These are phyloP conservation scores for Platysternon megacephalum DNA, from an alignment of 2,113 vertebrate species.

Conservation along the genomic window DNA sequence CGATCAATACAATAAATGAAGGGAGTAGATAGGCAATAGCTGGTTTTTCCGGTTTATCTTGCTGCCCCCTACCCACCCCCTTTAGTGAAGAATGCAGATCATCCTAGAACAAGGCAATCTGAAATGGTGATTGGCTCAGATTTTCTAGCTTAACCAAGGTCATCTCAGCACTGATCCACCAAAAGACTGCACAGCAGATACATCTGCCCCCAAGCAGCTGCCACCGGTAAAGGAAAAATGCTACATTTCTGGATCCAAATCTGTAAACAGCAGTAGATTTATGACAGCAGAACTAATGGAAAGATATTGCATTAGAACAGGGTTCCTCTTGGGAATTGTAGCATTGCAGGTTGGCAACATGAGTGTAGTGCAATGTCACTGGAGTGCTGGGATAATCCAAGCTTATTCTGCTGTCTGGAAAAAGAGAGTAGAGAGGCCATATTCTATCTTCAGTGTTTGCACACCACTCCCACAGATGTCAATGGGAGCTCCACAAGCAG, in stretches of 20 bases:
- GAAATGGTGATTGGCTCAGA: neutral
- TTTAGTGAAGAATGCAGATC: conserved; percentile 43
- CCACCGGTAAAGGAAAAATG: neutral
- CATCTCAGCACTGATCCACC: neutral
- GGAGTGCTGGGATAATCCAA: neutral
- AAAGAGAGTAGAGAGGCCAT: neutral
- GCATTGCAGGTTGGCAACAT: accelerated
- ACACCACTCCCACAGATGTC: conserved; percentile 14
- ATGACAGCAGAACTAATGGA: neutral
- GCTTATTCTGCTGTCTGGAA: neutral
- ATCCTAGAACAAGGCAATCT: conserved; percentile 21
- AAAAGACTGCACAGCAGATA: conserved; percentile 9
- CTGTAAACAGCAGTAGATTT: neutral
- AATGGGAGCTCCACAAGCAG: conserved; percentile 24
- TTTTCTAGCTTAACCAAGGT: conserved; percentile 26
- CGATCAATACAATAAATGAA: conserved; percentile 1
- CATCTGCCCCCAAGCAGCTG: neutral
- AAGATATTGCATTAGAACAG: neutral
- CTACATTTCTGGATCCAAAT: neutral
- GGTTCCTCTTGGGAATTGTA: neutral
- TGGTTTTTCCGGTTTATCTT: conserved; percentile 65
- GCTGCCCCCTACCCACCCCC: neutral
- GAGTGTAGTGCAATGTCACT: neutral
- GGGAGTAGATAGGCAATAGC: neutral
- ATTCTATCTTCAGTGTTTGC: neutral